These are phyloP conservation scores for Lepidurus packardi DNA, from an alignment of 1,140 invertebrate species.

Conservation along the genomic window DNA sequence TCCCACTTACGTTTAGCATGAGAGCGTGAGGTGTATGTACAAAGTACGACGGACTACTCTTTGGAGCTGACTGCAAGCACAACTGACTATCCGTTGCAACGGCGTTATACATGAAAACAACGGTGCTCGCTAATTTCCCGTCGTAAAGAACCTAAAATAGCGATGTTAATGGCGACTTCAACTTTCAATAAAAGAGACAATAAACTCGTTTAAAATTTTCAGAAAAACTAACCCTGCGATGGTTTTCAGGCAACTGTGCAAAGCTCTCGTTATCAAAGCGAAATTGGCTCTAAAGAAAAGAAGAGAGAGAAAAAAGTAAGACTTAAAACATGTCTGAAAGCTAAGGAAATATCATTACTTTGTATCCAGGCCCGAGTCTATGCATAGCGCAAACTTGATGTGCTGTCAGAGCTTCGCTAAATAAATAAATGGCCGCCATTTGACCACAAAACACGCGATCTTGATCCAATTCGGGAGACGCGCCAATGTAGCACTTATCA, in stretches of 20 bases:
- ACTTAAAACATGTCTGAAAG: too few species aligned
- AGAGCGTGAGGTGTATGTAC: conserved; percentile 97
- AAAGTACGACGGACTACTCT: conserved; percentile 94
- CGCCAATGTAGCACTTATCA: conserved; percentile 98
- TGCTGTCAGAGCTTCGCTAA: conserved; percentile 91
- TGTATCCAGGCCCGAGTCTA: conserved; percentile 89
- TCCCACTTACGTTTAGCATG: conserved; percentile 81
- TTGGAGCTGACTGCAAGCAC: conserved; percentile 94
- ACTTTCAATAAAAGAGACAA: background rate
- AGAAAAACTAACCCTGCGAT: conserved; percentile 75
- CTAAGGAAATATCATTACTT: conserved; percentile 46
- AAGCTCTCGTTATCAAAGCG: conserved; percentile 97
- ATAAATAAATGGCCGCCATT: conserved; percentile 98
- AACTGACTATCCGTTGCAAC: conserved; percentile 97
- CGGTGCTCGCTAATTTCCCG: conserved; percentile 89
- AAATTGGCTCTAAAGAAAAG: conserved; percentile 72
- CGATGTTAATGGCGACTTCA: background rate
- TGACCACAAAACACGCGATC: conserved; percentile 97
- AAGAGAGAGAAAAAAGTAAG: too few species aligned
- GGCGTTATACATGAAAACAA: conserved; percentile 99
- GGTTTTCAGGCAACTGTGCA: conserved; percentile 88
- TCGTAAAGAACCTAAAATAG: conserved; percentile 86
- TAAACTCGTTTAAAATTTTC: background rate
- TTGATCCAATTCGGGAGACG: conserved; percentile 89
- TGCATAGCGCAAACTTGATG: conserved; percentile 92